These are phyloP conservation scores for Dendrolimus punctatus DNA, from an alignment of 1,140 invertebrate species.

Conservation along the genomic window DNA sequence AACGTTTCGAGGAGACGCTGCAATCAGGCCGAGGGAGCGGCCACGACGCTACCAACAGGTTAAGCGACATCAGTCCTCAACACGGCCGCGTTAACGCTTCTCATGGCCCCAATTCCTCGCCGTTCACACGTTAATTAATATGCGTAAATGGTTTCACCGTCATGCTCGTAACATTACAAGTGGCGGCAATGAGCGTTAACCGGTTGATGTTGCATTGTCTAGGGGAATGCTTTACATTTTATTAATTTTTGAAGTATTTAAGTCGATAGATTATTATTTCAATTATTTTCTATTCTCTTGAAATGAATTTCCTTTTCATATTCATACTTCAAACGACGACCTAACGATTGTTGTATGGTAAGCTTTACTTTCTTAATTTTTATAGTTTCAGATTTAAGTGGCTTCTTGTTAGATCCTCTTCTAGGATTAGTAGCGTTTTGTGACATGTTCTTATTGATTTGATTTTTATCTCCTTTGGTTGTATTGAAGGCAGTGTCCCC, in stretches of 20 bases:
- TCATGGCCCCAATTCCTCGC: neutral
- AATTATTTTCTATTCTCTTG: constrained; percentile 26
- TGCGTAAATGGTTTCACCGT: neutral
- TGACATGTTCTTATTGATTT: constrained; percentile 48
- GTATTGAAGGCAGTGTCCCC: constrained; percentile 70
- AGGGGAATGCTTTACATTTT: constrained; percentile 43
- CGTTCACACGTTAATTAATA: neutral
- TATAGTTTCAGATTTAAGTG: constrained; percentile 26
- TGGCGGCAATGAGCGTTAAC: constrained; percentile 26
- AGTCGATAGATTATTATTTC: constrained; percentile 26
- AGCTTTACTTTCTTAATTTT: constrained; percentile 35
- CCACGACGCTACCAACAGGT: constrained; percentile 60
- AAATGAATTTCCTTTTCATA: constrained; percentile 29
- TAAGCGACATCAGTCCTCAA: constrained; percentile 52
- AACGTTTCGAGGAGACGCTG: constrained; percentile 69
- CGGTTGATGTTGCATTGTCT: constrained; percentile 23
- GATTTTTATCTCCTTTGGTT: constrained; percentile 63
- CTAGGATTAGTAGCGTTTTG: constrained; percentile 39
- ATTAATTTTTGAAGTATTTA: constrained; percentile 25
- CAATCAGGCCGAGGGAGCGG: constrained; percentile 69
- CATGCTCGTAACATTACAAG: neutral
- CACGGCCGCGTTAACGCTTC: constrained; percentile 28
- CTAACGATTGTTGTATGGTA: constrained; percentile 28
- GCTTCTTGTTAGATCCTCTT: constrained; percentile 34
- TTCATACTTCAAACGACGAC: constrained; percentile 29